Base-by-base conservation (phyloP, 2,888 invertebrate species). In the Actias luna region DNA sequence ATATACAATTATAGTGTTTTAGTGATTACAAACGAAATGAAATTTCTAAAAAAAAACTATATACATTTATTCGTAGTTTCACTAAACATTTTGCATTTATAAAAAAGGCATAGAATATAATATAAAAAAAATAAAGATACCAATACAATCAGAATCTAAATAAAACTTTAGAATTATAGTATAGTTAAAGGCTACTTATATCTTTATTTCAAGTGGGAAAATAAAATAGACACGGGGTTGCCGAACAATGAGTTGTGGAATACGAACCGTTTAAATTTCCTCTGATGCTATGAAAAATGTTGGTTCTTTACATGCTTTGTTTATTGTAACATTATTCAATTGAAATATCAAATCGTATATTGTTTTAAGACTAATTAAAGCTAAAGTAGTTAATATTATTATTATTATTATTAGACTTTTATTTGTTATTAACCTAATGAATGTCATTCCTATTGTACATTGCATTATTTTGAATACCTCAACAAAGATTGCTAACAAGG, bases 161-260 rank as follows among this genome's bases (percentile, higher is more conserved):
- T 16, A 29, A 10, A 29, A 29, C n/a, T 29, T 29, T 55, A 55
- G 7, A 5, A 29, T 5, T 5, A 27, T 14, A 55, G 1, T 7
- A 55, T 55, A 29, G 29, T 10, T 10, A 25, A 50, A 50, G 22
- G 12, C 10, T 50, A 25, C 46, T n/a, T n/a, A 50, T 16, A 55
- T 55, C 1, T 8, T 29, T 27, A 29, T 55, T 29, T 29, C 55
- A 29, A 29, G 55, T 29, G 29, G 16, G 29, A 29, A 29, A 55
- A 55, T 29, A 55, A 46, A 55, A 29, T 55, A 22, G 55, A 29
- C 55, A 55, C 55, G 29, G 29, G 55, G 55, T 27, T 29, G 55
- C 29, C 16, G 29, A 29, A 29, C 16, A 50, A 50, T 25, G 46
- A 4, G 22, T 50, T 50, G 25, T 50, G 46, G 46, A 25, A 8